Percentiles rank a stretch among this genome's conserved stretches.
Evolutionary conservation across 2,797 vertebrate species (phyloP).

Genomic region (Mormyrops boulengeri): DNA sequence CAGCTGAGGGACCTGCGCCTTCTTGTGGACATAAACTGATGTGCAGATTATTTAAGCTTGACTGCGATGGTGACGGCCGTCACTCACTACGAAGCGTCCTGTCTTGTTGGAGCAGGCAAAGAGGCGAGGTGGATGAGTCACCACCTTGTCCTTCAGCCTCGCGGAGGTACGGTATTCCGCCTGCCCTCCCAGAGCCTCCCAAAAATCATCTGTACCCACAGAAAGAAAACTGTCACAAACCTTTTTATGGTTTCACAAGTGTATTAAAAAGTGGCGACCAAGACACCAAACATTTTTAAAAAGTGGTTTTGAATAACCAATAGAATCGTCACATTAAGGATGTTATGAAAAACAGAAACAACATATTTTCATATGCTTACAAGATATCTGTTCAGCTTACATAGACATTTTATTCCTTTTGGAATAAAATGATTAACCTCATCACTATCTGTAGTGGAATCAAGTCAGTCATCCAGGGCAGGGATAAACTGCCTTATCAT

Average conservation of each 20-base stretch:
- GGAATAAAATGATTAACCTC: background rate
- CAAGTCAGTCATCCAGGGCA: background rate
- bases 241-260: background rate
- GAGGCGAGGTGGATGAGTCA: conserved; percentile 49
- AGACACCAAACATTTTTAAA: background rate
- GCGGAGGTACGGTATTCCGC: conserved; percentile 41
- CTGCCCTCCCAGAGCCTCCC: conserved; percentile 46
- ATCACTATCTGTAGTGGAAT: background rate
- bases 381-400: background rate
- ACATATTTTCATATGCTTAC: background rate
- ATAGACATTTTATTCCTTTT: background rate
- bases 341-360: background rate
- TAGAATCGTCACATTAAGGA: background rate
- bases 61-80: background rate
- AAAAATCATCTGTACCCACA: conserved; percentile 46
- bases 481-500: background rate
- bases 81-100: conserved; percentile 48
- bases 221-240: background rate
- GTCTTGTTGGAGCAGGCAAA: conserved; percentile 61
- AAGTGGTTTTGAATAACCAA: background rate
- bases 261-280: background rate
- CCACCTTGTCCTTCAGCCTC: conserved; percentile 54
- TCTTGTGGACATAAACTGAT: background rate
- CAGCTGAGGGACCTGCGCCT: background rate
- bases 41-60: background rate